phyloP scores from a whole-genome alignment of 1,140 invertebrate species.

The Forficula auricularia region DNA sequence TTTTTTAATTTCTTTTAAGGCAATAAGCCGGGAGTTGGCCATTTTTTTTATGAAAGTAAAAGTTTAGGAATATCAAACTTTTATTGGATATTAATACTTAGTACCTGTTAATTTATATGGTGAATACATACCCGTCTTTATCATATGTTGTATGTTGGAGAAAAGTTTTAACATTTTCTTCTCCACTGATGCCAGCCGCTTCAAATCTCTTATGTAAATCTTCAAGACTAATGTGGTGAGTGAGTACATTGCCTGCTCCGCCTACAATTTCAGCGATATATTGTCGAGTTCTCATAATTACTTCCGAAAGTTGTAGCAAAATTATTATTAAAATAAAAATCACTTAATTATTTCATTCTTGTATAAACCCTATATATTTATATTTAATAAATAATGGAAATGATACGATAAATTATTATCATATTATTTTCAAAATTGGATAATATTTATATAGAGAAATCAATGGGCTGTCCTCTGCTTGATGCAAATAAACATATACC shows the following conservation, averaged over 20 bases:
- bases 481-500: too few species aligned
- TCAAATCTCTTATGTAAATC: constrained; percentile 74
- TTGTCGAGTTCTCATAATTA: constrained; percentile 81
- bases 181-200: constrained; percentile 51
- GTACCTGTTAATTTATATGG: too few species aligned
- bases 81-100: too few species aligned
- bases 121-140: constrained; percentile 73
- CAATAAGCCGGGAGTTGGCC: too few species aligned
- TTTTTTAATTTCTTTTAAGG: too few species aligned
- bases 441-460: too few species aligned
- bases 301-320: constrained; percentile 91
- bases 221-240: constrained; percentile 66
- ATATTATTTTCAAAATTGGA: too few species aligned
- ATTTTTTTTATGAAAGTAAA: too few species aligned
- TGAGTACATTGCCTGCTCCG: constrained; percentile 55
- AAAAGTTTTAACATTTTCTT: constrained; percentile 68
- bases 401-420: not conserved
- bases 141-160: constrained; percentile 79
- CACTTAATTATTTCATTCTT: not conserved
- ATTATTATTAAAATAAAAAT: constrained; percentile 22
- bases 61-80: too few species aligned
- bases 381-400: not conserved
- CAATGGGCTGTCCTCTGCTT: too few species aligned
- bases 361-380: not conserved
- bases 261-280: constrained; percentile 82